Evolutionary conservation across 1,140 invertebrate species (phyloP).

Genomic region (Armadillidium nasatum): DNA sequence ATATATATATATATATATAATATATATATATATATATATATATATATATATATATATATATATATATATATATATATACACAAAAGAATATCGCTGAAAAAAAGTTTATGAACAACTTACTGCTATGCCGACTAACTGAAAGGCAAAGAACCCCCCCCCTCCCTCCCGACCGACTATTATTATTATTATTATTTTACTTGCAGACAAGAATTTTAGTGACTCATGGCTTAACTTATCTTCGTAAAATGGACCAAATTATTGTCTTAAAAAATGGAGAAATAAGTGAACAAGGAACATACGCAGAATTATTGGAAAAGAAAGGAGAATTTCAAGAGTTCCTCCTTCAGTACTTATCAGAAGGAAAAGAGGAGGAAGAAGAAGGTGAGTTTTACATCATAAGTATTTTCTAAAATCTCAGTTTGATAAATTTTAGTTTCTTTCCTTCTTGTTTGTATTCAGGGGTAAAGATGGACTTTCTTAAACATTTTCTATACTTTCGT

Average conservation of each 20-base stretch:
- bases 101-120: too few species aligned
- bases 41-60: conserved; percentile 3
- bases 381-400: conserved; percentile 20
- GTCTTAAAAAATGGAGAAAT: conserved; percentile 53
- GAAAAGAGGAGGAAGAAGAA: conserved; percentile 38
- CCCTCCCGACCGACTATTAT: too few species aligned
- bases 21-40: conserved; percentile 1
- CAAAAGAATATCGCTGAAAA: too few species aligned
- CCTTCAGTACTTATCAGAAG: conserved; percentile 46
- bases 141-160: too few species aligned
- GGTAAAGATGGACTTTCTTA: too few species aligned
- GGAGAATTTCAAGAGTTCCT: conserved; percentile 51
- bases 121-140: too few species aligned
- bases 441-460: too few species aligned
- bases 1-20: neutral
- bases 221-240: conserved; percentile 50
- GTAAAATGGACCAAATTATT: conserved; percentile 53
- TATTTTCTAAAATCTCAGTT: too few species aligned
- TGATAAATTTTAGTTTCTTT: too few species aligned
- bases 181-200: neutral
- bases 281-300: conserved; percentile 52
- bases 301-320: conserved; percentile 49
- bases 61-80: neutral
- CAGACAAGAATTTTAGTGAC: conserved; percentile 50
- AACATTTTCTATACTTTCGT: too few species aligned